Evolutionary conservation across 2,888 invertebrate genomes (phyloP), one percentile per base, ranked within the genome.

Genomic region (Drosophila anomelani): DNA sequence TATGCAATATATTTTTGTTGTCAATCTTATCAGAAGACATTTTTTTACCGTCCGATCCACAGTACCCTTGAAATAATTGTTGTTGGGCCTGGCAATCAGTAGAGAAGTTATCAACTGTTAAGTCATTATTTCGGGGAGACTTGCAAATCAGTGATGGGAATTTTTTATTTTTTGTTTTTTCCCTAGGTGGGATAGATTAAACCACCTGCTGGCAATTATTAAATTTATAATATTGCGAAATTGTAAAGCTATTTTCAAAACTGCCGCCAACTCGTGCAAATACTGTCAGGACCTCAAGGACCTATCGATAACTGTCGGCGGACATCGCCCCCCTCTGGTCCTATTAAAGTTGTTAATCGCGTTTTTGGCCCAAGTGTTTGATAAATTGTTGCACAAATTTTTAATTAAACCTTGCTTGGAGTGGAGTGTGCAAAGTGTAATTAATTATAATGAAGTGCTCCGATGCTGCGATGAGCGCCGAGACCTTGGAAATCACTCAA

Each of bases 31-130:
- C 84, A 76, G 67, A 74, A 78, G 76, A 64, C 72, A 59, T 59
- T 75, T 49, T 49, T 29, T 43, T 17, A 63, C 51, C 68, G 44
- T 41, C 41, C 69, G 70, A 60, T 60, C 17, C 51, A 29, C 51
- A 29, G 76, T 88, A 78, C 87, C 89, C 89, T 86, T 83, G 83
- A 83, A 88, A 76, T 64, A 54, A 69, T 88, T 73, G 57, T 68
- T 70, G 58, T 49, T 68, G 71, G 39, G 39, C 71, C 6, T 2
- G 67, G 29, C 71, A 67, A 67, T 70, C 67, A 70, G 71, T 20
- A 23, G 29, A 47, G 67, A 58, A 69, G 71, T 71, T 73, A 76
- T 73, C 76, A 76, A 58, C 55, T 53, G 76, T 46, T 59, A 58
- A 58, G 73, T 73, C 75, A 64, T 67, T 46, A 75, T 58, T 55